Evolutionary conservation across 2,888 invertebrate species (phyloP).

Genomic region (Dolichopus griseipennis): DNA sequence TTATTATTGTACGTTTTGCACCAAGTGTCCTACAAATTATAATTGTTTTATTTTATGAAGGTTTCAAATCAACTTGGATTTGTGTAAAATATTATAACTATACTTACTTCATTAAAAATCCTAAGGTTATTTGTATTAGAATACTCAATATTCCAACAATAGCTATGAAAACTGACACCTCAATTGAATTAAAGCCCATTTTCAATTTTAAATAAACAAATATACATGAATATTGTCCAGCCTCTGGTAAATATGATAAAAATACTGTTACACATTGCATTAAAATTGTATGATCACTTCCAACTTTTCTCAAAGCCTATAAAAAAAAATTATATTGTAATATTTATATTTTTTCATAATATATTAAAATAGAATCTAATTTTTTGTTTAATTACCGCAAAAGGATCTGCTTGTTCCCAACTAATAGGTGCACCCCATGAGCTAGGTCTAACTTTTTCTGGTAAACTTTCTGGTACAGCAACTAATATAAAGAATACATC

Average conservation of each 20-base stretch:
- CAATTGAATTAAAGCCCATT: constrained; percentile 90
- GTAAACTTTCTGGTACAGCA: constrained; percentile 95
- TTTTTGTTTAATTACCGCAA: constrained; percentile 52
- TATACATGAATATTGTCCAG: constrained; percentile 98
- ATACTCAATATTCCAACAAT: constrained; percentile 94
- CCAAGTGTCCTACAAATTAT: constrained; percentile 59
- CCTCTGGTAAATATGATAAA: constrained; percentile 95
- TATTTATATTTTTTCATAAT: background rate
- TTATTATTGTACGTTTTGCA: constrained; percentile 93
- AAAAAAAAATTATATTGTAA: constrained; percentile 10
- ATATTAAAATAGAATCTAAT: too few relatives aligned
- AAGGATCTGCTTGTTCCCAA: constrained; percentile 98
- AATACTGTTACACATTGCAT: constrained; percentile 96
- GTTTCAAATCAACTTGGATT: background rate
- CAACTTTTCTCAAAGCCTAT: constrained; percentile 76
- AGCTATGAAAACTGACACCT: constrained; percentile 96
- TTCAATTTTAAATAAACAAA: constrained; percentile 97
- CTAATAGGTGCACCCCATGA: constrained; percentile 82
- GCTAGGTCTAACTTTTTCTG: constrained; percentile 77
- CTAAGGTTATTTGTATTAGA: constrained; percentile 82
- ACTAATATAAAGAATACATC: constrained; percentile 98
- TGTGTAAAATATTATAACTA: background rate
- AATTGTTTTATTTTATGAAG: constrained; percentile 7
- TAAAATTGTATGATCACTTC: constrained; percentile 89
- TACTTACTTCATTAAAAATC: constrained; percentile 60